A percentile compares a stretch with the other conserved stretches of the same genome.
Conservation (phyloP, 53 echinoderm and acorn worm genomes). For the Temnopleurus reevesii region DNA sequence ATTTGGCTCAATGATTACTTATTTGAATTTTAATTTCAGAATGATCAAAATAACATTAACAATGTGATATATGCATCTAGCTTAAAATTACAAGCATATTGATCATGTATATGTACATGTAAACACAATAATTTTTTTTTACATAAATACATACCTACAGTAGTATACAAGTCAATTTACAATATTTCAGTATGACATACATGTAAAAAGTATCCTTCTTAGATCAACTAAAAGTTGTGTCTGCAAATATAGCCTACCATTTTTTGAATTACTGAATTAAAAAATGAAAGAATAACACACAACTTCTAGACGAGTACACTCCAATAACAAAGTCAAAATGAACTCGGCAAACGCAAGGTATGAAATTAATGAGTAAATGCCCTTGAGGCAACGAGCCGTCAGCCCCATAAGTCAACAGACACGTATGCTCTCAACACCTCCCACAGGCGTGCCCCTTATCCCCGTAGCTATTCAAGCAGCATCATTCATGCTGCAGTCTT, state of each 20-base stretch:
- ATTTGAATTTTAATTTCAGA: too few species aligned
- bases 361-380: neutral
- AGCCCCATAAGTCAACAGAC: neutral
- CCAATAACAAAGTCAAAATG: neutral
- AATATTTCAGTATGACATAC: neutral
- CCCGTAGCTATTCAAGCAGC: neutral
- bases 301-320: neutral
- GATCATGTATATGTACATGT: neutral
- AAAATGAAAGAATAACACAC: neutral
- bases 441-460: neutral
- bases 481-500: slow-evolving; percentile 27
- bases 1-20: too few species aligned
- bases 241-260: neutral
- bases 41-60: too few species aligned
- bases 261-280: neutral
- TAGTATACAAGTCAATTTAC: too few species aligned
- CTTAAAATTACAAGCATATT: too few species aligned
- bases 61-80: too few species aligned
- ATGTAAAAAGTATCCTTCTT: neutral
- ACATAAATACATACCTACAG: too few species aligned
- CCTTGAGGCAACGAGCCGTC: neutral
- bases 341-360: neutral
- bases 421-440: neutral
- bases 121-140: neutral
- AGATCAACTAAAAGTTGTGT: neutral